Evolutionary conservation across 2,113 vertebrate species (phyloP).

Genomic region (Ophiodon elongatus): DNA sequence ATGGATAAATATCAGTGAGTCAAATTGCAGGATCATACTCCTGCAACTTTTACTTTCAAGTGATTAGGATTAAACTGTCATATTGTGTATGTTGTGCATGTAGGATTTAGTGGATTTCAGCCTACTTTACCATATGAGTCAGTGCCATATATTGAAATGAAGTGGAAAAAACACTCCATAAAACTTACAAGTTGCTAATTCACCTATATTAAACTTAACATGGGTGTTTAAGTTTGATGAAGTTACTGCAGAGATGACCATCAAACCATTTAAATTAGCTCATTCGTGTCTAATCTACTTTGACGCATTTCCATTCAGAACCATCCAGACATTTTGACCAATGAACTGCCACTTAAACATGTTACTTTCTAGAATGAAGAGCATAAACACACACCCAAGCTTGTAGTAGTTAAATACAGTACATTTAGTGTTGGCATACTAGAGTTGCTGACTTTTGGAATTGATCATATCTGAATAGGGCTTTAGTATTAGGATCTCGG

Average conservation of each 20-base stretch:
- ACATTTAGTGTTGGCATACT: neutral
- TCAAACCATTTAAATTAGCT: neutral
- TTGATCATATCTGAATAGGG: neutral
- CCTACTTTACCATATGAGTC: neutral
- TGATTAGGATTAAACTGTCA: neutral
- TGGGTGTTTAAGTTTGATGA: neutral
- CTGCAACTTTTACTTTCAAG: neutral
- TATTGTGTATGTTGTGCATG: neutral
- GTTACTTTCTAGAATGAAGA: neutral
- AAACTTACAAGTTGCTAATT: slow-evolving; percentile 1
- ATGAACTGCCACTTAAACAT: neutral
- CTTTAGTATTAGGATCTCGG: neutral
- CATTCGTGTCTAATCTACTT: slow-evolving; percentile 11
- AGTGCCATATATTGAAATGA: neutral
- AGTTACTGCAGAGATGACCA: slow-evolving; percentile 2
- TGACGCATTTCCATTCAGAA: neutral
- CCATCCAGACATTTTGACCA: neutral
- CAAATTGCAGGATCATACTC: no score
- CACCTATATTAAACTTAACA: neutral
- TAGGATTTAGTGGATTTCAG: neutral
- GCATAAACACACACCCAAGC: neutral
- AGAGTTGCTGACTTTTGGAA: neutral
- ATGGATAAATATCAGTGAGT: neutral
- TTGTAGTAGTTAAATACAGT: neutral
- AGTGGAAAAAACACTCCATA: neutral